These are phyloP conservation scores for Agriopis marginaria DNA, from an alignment of 2,888 invertebrate species.

Conservation along the genomic window DNA sequence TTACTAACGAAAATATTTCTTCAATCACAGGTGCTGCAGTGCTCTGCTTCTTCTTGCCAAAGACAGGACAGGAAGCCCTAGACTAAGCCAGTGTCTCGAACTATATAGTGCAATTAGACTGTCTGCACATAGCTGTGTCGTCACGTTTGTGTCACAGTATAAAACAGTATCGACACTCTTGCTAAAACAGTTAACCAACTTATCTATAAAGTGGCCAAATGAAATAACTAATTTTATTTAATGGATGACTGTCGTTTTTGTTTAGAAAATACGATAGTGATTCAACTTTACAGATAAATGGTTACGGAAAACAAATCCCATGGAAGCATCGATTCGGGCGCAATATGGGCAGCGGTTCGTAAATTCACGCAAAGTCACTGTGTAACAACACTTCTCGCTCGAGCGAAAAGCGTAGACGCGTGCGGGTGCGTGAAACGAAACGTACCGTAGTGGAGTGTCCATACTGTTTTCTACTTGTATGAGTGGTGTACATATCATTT, in stretches of 20 bases:
- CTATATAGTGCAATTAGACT: constrained; percentile 72
- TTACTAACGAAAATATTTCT: not conserved
- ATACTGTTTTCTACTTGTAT: constrained; percentile 33
- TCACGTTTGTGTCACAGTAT: constrained; percentile 33
- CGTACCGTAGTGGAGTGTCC: constrained; percentile 13
- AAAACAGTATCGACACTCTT: constrained; percentile 35
- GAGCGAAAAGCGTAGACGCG: constrained; percentile 34
- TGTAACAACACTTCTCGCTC: constrained; percentile 35
- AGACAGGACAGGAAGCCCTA: constrained; percentile 90
- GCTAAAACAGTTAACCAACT: not conserved
- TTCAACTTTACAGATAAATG: constrained; percentile 1
- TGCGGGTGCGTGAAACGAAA: constrained; percentile 25
- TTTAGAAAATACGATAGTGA: not conserved
- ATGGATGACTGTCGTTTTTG: not conserved
- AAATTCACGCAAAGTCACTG: constrained; percentile 24
- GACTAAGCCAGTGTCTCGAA: constrained; percentile 80
- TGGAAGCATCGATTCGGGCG: constrained; percentile 21
- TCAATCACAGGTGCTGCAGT: constrained; percentile 88
- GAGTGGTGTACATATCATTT: constrained; percentile 79
- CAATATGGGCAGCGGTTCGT: constrained; percentile 23
- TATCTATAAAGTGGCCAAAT: constrained; percentile 31
- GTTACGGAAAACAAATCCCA: constrained; percentile 1
- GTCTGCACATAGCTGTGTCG: constrained; percentile 47
- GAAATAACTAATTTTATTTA: not conserved
- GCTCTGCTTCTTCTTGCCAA: constrained; percentile 91